Conservation (phyloP, 2,888 invertebrate species). For the Lottia scabra region DNA sequence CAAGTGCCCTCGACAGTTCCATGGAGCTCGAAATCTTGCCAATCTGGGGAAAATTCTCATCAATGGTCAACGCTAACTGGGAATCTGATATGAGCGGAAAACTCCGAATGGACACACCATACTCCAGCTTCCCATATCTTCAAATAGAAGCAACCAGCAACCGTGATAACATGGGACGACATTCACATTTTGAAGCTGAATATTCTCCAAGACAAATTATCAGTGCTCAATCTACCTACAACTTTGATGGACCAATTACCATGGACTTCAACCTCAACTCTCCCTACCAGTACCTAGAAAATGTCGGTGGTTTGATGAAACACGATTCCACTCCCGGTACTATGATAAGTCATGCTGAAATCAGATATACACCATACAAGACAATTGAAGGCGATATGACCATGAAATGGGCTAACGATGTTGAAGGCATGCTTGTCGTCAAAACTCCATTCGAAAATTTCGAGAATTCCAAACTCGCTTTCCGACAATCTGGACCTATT, state of each 20-base stretch:
- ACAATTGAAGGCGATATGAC: slow-evolving; percentile 35
- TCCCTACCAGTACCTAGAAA: slow-evolving; percentile 41
- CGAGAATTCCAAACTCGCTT: slow-evolving; percentile 30
- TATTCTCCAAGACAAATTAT: slow-evolving; percentile 27
- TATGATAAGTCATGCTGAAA: slow-evolving; percentile 23
- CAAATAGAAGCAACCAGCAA: slow-evolving; percentile 30
- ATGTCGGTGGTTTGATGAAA: slow-evolving; percentile 30
- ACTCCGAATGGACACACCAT: slow-evolving; percentile 39
- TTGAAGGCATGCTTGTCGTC: slow-evolving; percentile 38
- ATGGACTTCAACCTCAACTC: slow-evolving; percentile 37
- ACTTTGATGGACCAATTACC: slow-evolving; percentile 23
- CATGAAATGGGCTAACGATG: slow-evolving; percentile 25
- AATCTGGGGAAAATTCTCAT: slow-evolving; percentile 28
- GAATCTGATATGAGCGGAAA: slow-evolving; percentile 28
- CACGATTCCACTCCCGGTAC: slow-evolving; percentile 20
- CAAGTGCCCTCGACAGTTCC: slow-evolving; percentile 20
- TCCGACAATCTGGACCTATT: slow-evolving; percentile 41
- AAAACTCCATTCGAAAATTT: slow-evolving; percentile 36
- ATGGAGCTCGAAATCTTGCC: slow-evolving; percentile 38
- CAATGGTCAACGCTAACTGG: slow-evolving; percentile 24
- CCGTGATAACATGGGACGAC: slow-evolving; percentile 17
- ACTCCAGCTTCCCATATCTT: slow-evolving; percentile 29
- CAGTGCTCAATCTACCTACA: slow-evolving; percentile 23
- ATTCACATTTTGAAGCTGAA: slow-evolving; percentile 23
- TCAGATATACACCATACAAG: slow-evolving; percentile 21